Percentiles rank a stretch among this genome's conserved stretches.
phyloP scores from a whole-genome alignment of 2,888 invertebrate genomes.

The Agrotis ipsilon region DNA sequence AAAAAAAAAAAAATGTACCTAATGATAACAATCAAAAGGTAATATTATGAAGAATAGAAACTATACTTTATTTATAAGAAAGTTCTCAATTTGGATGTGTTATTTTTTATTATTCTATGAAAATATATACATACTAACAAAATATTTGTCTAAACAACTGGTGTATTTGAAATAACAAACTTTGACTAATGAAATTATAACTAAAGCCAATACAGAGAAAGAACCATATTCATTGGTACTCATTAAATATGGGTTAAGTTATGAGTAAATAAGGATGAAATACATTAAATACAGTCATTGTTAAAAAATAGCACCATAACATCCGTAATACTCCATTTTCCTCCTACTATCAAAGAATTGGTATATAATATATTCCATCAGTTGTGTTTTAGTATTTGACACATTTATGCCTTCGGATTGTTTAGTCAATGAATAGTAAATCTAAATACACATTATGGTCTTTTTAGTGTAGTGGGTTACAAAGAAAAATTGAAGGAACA shows the following conservation, averaged over 20 bases:
- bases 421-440: no score
- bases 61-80: no score
- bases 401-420: not conserved
- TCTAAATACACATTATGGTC: no score
- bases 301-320: not conserved
- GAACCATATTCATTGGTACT: not conserved
- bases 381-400: not conserved
- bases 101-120: not conserved
- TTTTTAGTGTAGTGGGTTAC: no score
- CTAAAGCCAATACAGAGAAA: not conserved
- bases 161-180: not conserved
- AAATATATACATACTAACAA: not conserved
- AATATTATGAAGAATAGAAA: no score
- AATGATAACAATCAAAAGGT: no score
- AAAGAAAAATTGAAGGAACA: no score
- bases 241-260: no score
- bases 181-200: not conserved
- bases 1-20: no score
- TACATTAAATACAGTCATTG: not conserved
- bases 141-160: not conserved
- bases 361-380: not conserved
- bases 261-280: constrained; percentile 21
- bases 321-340: constrained; percentile 10
- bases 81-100: no score
- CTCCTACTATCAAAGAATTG: constrained; percentile 1